Evolutionary conservation across 23 tunicate species (phyloP).

Genomic region (Trididemnum miniatum): DNA sequence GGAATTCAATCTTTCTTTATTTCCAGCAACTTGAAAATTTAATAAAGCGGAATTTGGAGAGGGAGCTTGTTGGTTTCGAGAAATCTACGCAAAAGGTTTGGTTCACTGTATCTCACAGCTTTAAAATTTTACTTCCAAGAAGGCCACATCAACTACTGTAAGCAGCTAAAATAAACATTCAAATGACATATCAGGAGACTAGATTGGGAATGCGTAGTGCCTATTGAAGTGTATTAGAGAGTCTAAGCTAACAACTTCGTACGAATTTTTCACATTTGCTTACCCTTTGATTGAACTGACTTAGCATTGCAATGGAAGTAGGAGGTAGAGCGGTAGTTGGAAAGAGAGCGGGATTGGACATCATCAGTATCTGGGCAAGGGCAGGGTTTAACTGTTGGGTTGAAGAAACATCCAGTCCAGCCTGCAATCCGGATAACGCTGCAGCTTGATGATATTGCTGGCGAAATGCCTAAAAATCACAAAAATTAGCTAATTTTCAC

Average conservation of each 20-base stretch:
- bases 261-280: no score
- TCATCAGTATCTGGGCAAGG: conserved; percentile 71
- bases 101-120: not conserved
- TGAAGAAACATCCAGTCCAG: conserved; percentile 44
- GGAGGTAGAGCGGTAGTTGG: conserved; percentile 52
- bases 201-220: not conserved
- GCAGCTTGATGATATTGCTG: conserved; percentile 79
- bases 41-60: not conserved
- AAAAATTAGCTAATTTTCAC: no score
- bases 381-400: conserved; percentile 62
- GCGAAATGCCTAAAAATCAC: conserved; percentile 68
- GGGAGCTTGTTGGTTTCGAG: not conserved
- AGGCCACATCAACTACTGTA: no score
- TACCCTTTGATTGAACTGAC: conserved; percentile 65
- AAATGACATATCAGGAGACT: no score
- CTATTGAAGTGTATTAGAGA: no score
- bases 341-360: conserved; percentile 74
- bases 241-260: no score
- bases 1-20: not conserved
- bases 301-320: conserved; percentile 62
- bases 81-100: not conserved
- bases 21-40: not conserved
- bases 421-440: conserved; percentile 52
- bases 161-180: no score
- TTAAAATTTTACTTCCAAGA: not conserved